Evolutionary conservation across 2,113 vertebrate species (phyloP), one percentile per base, ranked within the genome.

Genomic region (Hirundichthys speculiger): DNA sequence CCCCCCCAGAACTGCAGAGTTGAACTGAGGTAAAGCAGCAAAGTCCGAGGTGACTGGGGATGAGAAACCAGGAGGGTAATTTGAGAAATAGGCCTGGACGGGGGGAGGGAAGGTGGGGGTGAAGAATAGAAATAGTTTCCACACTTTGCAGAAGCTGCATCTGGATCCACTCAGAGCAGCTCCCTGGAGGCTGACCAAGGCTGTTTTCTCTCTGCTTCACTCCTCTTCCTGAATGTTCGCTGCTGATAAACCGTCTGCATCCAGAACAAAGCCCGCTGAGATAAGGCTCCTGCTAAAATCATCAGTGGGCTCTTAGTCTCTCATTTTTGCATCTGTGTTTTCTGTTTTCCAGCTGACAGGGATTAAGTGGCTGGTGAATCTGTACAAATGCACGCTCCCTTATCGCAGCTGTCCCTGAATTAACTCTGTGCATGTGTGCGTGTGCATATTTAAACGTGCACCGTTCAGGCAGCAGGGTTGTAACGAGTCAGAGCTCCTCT

Each of bases 91-190:
- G 20, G 18, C 25, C 13, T 20, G 47, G 67, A 50, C 39, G 64
- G 42, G 5, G 16, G 42, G 40, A 3, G 61, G 52, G 51, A 66
- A 34, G 74, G 69, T 56, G 45, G 45, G 54, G 51, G 51, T 40
- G 69, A 75, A 55, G 49, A 61, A 76, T 14, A 62, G 56, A 75
- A 79, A 86, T 76, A 78, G 51, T 85, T 87, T 86, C 82, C 80
- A 85, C 69, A 64, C 72, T 73, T 75, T 74, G 80, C 69, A 66
- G 78, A 27, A 73, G 55, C 75, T 21, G 77, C 57, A 84, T 80
- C 87, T 90, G 85, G 69, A 88, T 89, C 70, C 67, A 77, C 80
- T 89, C 82, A 83, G 45, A 78, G 64, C 57, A 5, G 22, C 60
- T 86, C 84, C 77, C 84, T 27, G 30, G 87, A 80, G 87, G 68